Percentiles rank a stretch among this genome's conserved stretches.
Conservation (phyloP, 1,140 invertebrate genomes). For the Batillaria attramentaria region DNA sequence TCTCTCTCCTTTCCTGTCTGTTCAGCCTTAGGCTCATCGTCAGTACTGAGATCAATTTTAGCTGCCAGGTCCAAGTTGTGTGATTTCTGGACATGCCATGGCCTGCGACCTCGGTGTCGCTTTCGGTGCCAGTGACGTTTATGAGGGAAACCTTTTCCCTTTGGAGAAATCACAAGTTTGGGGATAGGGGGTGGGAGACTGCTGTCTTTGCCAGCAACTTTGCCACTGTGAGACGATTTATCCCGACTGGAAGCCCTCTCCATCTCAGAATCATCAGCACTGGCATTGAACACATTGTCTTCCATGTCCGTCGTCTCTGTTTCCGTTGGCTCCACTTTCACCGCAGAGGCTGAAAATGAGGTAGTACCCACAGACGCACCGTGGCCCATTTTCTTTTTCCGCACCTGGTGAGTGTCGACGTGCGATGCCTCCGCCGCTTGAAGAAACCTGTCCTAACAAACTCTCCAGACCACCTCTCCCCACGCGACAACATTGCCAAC, state of each 20-base stretch:
- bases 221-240: background rate
- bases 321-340: background rate
- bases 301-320: background rate
- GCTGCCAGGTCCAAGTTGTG: background rate
- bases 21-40: constrained; percentile 1
- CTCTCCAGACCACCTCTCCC: background rate
- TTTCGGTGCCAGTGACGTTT: constrained; percentile 4
- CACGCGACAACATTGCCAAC: background rate
- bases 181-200: background rate
- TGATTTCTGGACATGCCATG: constrained; percentile 17
- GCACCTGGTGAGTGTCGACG: too few relatives aligned
- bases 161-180: background rate
- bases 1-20: background rate
- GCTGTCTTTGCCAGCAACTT: background rate
- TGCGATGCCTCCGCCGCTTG: constrained; percentile 1
- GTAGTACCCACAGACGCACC: too few relatives aligned
- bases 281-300: background rate
- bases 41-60: constrained; percentile 11
- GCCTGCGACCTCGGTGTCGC: constrained; percentile 15
- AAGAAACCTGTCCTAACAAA: constrained; percentile 20
- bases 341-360: background rate
- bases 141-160: background rate
- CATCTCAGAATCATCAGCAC: constrained; percentile 16
- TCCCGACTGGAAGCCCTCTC: background rate
- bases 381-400: too few relatives aligned